Percentiles rank a stretch among this genome's conserved stretches.
Conservation (phyloP, 2,797 vertebrate genomes). For the Sylvilagus floridanus region DNA sequence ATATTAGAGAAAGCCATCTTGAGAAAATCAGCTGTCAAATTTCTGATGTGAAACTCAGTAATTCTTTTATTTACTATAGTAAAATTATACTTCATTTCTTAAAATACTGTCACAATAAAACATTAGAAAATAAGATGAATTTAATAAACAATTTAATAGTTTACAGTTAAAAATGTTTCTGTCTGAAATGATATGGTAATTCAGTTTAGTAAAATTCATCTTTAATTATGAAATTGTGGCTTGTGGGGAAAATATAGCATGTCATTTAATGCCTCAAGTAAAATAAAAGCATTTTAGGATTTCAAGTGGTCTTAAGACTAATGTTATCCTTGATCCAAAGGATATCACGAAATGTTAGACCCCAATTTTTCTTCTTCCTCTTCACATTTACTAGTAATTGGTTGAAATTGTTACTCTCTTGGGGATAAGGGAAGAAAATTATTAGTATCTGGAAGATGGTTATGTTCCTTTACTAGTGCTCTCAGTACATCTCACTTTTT, state of each 20-base stretch:
- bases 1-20: neutral
- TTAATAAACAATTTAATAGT: constrained; percentile 21
- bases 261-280: constrained; percentile 28
- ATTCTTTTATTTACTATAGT: constrained; percentile 58
- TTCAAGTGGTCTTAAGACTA: constrained; percentile 45
- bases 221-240: constrained; percentile 54
- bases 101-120: constrained; percentile 16
- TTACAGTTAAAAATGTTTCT: constrained; percentile 28
- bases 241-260: neutral
- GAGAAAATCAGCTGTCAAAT: constrained; percentile 56
- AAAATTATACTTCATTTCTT: constrained; percentile 57
- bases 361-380: neutral
- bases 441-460: neutral
- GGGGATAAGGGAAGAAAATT: neutral
- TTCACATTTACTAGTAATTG: constrained; percentile 37
- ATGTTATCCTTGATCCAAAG: constrained; percentile 40
- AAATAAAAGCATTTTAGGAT: constrained; percentile 55
- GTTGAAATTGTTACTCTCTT: constrained; percentile 33
- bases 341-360: constrained; percentile 40
- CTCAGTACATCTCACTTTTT: constrained; percentile 59
- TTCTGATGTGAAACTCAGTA: constrained; percentile 17
- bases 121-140: constrained; percentile 28
- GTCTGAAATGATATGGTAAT: constrained; percentile 37
- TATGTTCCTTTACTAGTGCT: neutral
- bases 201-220: constrained; percentile 56